Evolutionary conservation across 2,113 vertebrate genomes (phyloP).

Genomic region (Bettongia penicillata): DNA sequence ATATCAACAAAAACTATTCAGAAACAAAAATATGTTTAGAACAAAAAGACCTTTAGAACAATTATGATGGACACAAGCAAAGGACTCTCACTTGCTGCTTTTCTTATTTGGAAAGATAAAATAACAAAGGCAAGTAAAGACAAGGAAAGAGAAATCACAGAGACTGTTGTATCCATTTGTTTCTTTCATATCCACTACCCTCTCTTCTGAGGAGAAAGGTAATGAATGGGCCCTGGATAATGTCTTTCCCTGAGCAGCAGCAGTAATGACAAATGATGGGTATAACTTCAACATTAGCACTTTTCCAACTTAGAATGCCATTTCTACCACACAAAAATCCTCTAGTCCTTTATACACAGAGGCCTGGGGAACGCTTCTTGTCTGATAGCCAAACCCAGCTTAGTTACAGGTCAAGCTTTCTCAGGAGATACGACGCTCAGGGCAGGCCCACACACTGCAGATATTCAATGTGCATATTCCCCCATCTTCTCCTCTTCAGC

Average conservation of each 20-base stretch:
- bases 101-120: conserved; percentile 18
- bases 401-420: background rate
- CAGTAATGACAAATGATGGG: conserved; percentile 24
- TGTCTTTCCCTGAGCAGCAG: background rate
- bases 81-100: background rate
- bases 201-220: background rate
- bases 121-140: background rate
- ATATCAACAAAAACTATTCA: conserved; percentile 32
- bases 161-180: background rate
- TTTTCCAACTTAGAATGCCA: conserved; percentile 16
- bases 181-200: too few species aligned
- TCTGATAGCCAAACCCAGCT: background rate
- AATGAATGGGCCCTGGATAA: background rate
- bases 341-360: background rate
- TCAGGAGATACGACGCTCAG: background rate
- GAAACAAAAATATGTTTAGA: background rate
- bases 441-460: too few species aligned
- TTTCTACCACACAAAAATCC: background rate
- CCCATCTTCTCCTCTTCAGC: too few species aligned
- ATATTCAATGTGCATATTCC: too few species aligned
- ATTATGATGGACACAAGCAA: background rate
- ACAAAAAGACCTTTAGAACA: background rate
- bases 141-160: background rate
- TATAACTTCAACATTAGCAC: background rate
- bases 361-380: background rate